These are phyloP conservation scores for Scomber scombrus DNA, from an alignment of 2,113 vertebrate genomes.

Conservation along the genomic window DNA sequence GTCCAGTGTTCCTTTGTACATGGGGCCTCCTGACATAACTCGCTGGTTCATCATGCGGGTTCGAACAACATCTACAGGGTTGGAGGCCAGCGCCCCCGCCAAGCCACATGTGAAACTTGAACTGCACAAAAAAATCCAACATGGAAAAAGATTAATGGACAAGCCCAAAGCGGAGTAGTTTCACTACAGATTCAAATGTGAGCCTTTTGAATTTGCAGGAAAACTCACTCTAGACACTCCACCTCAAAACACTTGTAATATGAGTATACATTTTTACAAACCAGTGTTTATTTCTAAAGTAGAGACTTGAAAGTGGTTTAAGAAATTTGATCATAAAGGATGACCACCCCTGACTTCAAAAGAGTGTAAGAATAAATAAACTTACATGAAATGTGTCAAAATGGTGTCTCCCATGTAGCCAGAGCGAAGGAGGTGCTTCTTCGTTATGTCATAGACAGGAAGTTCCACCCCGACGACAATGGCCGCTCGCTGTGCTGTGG, in stretches of 20 bases:
- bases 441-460: conserved; percentile 89
- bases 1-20: conserved; percentile 87
- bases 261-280: too few relatives aligned
- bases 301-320: too few relatives aligned
- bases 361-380: too few relatives aligned
- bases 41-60: conserved; percentile 90
- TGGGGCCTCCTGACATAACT: conserved; percentile 78
- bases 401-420: conserved; percentile 87
- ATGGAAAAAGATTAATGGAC: not conserved
- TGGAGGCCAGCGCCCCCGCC: conserved; percentile 87
- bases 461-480: conserved; percentile 88
- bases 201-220: too few relatives aligned
- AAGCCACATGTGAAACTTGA: conserved; percentile 88
- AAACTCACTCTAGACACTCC: too few relatives aligned
- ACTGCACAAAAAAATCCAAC: conserved; percentile 50
- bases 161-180: too few relatives aligned
- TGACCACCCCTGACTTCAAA: not conserved
- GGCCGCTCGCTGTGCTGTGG: conserved; percentile 87
- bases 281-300: too few relatives aligned
- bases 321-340: not conserved
- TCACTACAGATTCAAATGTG: not conserved
- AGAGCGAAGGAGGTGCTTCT: conserved; percentile 86
- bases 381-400: conserved; percentile 86
- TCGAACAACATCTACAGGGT: conserved; percentile 88
- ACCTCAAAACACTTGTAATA: too few relatives aligned